phyloP scores from a whole-genome alignment of 2,797 vertebrate species.

The Sebastolobus altivelis region DNA sequence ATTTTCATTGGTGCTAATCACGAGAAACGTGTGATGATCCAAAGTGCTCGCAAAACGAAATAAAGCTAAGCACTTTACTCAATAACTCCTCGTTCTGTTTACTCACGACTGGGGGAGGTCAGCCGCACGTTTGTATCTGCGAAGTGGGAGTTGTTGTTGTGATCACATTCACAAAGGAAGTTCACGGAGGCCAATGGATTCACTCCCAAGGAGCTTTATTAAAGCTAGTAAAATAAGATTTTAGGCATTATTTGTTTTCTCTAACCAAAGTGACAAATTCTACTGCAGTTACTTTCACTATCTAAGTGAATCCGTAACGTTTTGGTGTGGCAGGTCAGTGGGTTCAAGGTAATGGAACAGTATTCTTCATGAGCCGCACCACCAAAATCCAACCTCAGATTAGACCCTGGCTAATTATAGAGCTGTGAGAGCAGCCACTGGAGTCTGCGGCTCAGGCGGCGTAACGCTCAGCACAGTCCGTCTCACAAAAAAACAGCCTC shows the following conservation, averaged over 20 bases:
- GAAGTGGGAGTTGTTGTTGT: constrained; percentile 20
- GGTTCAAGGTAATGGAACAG: constrained; percentile 53
- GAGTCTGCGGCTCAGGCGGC: constrained; percentile 27
- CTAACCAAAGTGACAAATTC: constrained; percentile 52
- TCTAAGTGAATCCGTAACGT: constrained; percentile 17
- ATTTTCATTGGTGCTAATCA: constrained; percentile 87
- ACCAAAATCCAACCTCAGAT: constrained; percentile 61
- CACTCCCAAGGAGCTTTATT: constrained; percentile 38
- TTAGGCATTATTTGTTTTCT: constrained; percentile 34
- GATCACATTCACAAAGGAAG: constrained; percentile 21
- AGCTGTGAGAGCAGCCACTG: constrained; percentile 34
- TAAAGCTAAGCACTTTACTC: constrained; percentile 82
- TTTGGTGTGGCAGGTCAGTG: constrained; percentile 39
- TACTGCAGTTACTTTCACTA: constrained; percentile 16
- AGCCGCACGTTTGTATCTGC: constrained; percentile 34
- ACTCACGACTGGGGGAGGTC: constrained; percentile 37
- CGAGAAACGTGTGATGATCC: constrained; percentile 76
- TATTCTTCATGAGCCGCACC: constrained; percentile 42
- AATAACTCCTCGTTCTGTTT: constrained; percentile 59
- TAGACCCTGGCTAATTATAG: constrained; percentile 68
- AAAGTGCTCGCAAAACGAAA: constrained; percentile 80
- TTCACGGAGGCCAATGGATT: constrained; percentile 11
- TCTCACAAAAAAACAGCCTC: constrained; percentile 27
- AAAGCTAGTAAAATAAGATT: constrained; percentile 21
- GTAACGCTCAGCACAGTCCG: neutral